These are phyloP conservation scores for Agrotis exclamationis DNA, from an alignment of 2,888 invertebrate genomes.

Conservation along the genomic window DNA sequence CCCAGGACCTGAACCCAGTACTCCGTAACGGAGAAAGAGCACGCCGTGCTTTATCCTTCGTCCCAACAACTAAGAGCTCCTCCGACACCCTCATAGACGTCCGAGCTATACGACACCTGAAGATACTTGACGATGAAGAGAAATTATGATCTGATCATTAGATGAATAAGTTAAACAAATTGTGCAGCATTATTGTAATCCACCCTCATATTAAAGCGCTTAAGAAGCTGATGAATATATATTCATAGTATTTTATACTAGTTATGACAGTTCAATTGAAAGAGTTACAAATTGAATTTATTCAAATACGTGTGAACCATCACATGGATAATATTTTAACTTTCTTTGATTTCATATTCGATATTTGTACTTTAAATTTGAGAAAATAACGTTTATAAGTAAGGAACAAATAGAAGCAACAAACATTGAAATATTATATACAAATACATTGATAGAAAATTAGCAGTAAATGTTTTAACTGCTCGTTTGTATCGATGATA, in stretches of 20 bases:
- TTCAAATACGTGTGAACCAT: not conserved
- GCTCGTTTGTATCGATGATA: slow-evolving; percentile 4
- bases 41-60: slow-evolving; percentile 93
- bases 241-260: not conserved
- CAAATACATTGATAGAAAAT: not conserved
- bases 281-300: slow-evolving; percentile 4
- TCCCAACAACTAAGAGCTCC: slow-evolving; percentile 92
- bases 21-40: slow-evolving; percentile 91
- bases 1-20: slow-evolving; percentile 89
- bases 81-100: slow-evolving; percentile 88
- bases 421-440: too few species aligned
- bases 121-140: slow-evolving; percentile 82
- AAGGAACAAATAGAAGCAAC: too few species aligned
- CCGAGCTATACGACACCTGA: slow-evolving; percentile 83
- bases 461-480: slow-evolving; percentile 3
- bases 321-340: not conserved
- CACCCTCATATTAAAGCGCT: slow-evolving; percentile 14
- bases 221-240: slow-evolving; percentile 4
- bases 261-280: not conserved
- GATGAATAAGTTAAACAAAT: slow-evolving; percentile 19
- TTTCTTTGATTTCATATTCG: slow-evolving; percentile 5
- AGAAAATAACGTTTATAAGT: not conserved
- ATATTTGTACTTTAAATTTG: slow-evolving; percentile 14
- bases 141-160: slow-evolving; percentile 71
- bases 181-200: slow-evolving; percentile 29